Evolutionary conservation across 2,888 invertebrate species (phyloP).

Genomic region (Conops quadrifasciatus): DNA sequence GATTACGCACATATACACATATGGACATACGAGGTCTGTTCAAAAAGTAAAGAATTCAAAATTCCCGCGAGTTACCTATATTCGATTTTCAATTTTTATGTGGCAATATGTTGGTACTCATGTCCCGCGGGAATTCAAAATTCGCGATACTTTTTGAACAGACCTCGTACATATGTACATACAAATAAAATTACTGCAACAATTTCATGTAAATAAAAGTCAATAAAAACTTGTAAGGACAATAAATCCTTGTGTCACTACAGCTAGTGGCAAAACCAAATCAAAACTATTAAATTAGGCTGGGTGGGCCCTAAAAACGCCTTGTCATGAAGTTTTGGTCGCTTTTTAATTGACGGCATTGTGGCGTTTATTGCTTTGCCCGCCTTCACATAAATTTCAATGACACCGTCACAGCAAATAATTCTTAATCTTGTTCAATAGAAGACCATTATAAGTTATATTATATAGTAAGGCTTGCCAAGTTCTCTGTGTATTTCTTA

Average conservation of each 20-base stretch:
- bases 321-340: background rate
- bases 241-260: too few species aligned
- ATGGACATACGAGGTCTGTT: too few species aligned
- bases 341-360: slow-evolving; percentile 2
- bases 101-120: too few species aligned
- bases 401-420: background rate
- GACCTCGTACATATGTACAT: too few species aligned
- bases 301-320: background rate
- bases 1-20: too few species aligned
- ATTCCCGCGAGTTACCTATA: too few species aligned
- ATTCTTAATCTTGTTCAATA: background rate
- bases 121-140: too few species aligned
- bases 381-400: slow-evolving; percentile 15
- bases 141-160: too few species aligned
- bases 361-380: background rate
- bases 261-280: background rate
- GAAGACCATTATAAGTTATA: background rate
- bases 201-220: background rate
- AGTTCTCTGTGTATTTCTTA: background rate
- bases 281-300: background rate
- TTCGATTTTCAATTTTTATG: too few species aligned
- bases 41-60: too few species aligned
- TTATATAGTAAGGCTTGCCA: background rate
- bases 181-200: background rate
- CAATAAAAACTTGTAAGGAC: too few species aligned